Base-by-base conservation (phyloP, 2,113 vertebrate species). In the Xiphophorus couchianus region DNA sequence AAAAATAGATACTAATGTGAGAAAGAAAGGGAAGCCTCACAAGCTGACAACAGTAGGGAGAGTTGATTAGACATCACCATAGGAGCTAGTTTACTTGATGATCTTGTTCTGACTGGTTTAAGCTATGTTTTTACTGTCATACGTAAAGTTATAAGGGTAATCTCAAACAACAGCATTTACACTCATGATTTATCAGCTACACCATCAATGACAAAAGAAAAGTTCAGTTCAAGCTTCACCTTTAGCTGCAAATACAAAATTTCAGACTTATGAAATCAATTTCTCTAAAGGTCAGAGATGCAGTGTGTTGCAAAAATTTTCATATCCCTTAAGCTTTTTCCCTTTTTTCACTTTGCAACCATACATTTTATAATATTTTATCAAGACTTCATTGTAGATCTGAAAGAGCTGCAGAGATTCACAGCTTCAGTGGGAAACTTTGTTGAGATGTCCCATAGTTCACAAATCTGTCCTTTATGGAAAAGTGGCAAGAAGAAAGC, bases 1-100 rank as follows among this genome's bases (percentile, higher is more conserved):
- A 90, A 93, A 92, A 93, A 93, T 90, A 93, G 88, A 88, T 71
- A 86, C 90, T 74, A 74, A 86, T 89, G 85, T 74, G 68, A 83
- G 82, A 81, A 48, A 79, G 66, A 58, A 30, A 6, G 76, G 74
- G 72, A 77, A 73, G 58, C 76, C 73, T 82, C 69, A 17, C 33
- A 64, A 75, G 77, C 84, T 80, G 73, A 73, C 70, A 28, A 27
- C 81, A 67, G 66, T 69, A 35, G 66, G 78, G 78, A 73, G 62
- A 83, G 73, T 68, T 82, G 12, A 48, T 73, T 83, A 85, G 73
- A 84, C 65, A 8, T 35, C 60, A 84, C 78, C 83, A 69, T 54
- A 87, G 81, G 66, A 73, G 86, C 76, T 82, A 82, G 72, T 79
- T 81, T 77, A 72, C 73, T 5, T 37, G 63, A 19, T 69, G 31